Evolutionary conservation across 2,113 vertebrate genomes (phyloP).

Genomic region (Megaleporinus macrocephalus): DNA sequence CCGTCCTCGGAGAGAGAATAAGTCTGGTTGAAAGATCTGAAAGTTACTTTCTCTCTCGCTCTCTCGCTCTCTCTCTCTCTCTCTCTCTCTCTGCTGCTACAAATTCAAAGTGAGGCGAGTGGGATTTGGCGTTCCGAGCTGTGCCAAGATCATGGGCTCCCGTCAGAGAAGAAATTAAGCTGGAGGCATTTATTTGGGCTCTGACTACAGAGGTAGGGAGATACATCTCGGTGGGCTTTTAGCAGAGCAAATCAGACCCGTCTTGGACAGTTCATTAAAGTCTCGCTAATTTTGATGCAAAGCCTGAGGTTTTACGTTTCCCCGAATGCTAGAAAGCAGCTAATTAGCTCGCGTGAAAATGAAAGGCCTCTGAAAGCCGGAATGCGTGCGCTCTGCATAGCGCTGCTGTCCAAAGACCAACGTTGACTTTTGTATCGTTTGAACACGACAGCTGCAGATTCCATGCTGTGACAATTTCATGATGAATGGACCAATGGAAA

Average conservation of each 20-base stretch:
- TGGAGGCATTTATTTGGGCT: background rate
- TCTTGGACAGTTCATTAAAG: constrained; percentile 40
- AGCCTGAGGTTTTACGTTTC: constrained; percentile 11
- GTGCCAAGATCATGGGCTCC: background rate
- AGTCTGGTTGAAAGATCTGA: background rate
- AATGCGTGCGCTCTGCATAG: background rate
- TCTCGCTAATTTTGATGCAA: constrained; percentile 21
- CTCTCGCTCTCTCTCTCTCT: no score
- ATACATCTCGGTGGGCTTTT: constrained; percentile 14
- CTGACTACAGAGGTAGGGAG: background rate
- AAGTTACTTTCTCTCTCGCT: background rate
- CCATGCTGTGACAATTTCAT: no score
- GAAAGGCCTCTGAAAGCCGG: constrained; percentile 18
- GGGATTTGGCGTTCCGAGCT: constrained; percentile 9
- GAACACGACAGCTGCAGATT: background rate
- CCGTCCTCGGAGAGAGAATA: constrained; percentile 10
- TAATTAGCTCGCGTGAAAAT: constrained; percentile 31
- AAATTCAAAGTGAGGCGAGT: background rate
- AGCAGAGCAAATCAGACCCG: constrained; percentile 25
- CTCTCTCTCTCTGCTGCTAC: background rate
- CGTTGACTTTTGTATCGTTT: no score
- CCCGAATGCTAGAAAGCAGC: background rate
- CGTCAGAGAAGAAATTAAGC: background rate
- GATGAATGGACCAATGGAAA: no score
- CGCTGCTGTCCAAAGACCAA: no score